Conservation (phyloP, 2,113 vertebrate species). For the Ptyas mucosa region DNA sequence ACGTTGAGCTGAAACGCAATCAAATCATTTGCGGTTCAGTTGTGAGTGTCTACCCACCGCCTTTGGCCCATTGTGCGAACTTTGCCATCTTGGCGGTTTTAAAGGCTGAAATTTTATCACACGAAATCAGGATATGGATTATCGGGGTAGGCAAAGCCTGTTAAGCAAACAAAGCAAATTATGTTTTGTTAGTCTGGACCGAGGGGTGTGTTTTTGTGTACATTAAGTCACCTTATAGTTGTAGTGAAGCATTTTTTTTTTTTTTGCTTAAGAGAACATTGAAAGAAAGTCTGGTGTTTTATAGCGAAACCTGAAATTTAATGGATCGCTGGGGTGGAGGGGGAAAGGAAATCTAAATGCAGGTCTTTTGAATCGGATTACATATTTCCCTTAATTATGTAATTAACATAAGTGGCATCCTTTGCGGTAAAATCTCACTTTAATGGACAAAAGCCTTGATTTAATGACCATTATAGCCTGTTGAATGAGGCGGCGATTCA, state of each 20-base stretch:
- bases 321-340: not conserved
- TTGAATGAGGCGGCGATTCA: not conserved
- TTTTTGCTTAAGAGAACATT: not conserved
- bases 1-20: too few species aligned
- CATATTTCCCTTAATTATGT: not conserved
- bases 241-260: not conserved
- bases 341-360: not conserved
- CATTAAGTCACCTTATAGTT: not conserved
- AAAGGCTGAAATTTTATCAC: not conserved
- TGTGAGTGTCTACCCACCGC: too few species aligned
- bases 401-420: not conserved
- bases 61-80: too few species aligned
- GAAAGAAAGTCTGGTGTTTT: not conserved
- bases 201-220: not conserved
- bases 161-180: not conserved
- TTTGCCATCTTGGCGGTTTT: too few species aligned
- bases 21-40: too few species aligned
- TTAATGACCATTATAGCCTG: not conserved
- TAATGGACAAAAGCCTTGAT: not conserved
- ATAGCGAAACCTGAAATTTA: not conserved
- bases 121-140: not conserved
- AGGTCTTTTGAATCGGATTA: not conserved
- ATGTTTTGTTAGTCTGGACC: not conserved
- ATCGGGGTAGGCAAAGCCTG: not conserved
- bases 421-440: not conserved